phyloP scores from a whole-genome alignment of 2,797 vertebrate genomes.

The Lithobates sylvaticus region DNA sequence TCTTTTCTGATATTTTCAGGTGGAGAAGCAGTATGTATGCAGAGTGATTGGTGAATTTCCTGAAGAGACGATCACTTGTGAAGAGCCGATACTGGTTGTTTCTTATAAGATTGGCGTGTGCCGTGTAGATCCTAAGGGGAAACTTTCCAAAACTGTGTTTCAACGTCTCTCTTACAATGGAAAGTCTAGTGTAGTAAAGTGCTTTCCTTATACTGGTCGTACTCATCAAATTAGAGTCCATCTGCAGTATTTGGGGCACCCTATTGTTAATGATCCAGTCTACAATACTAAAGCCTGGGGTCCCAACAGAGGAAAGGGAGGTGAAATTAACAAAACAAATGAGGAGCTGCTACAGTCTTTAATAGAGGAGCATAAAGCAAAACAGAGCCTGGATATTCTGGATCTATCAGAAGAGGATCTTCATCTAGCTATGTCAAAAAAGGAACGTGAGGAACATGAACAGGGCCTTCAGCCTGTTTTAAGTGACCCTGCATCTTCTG shows the following conservation, averaged over 20 bases:
- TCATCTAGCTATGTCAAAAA: neutral
- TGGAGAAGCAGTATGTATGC: constrained; percentile 97
- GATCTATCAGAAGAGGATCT: constrained; percentile 78
- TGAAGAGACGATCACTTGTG: constrained; percentile 82
- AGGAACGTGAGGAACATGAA: neutral
- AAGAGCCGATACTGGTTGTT: constrained; percentile 93
- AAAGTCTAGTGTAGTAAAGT: constrained; percentile 87
- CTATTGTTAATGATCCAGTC: constrained; percentile 94
- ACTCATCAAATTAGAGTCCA: constrained; percentile 98
- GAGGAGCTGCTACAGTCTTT: constrained; percentile 88
- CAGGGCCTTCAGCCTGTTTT: neutral
- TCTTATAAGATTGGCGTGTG: constrained; percentile 92
- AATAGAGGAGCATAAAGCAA: constrained; percentile 85
- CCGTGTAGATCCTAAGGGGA: constrained; percentile 90
- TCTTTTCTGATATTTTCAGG: constrained; percentile 71
- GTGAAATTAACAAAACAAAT: constrained; percentile 82
- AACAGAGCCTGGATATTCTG: constrained; percentile 85
- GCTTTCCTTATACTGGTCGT: constrained; percentile 90
- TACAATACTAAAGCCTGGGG: constrained; percentile 94
- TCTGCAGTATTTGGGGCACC: constrained; percentile 93
- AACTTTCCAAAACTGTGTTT: constrained; percentile 89
- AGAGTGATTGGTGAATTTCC: constrained; percentile 93
- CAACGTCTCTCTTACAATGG: constrained; percentile 91
- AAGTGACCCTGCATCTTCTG: neutral
- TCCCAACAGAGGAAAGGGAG: constrained; percentile 85